Evolutionary conservation across 2,113 vertebrate species (phyloP), one percentile per base, ranked within the genome.

Genomic region (Oreochromis tanganicae): DNA sequence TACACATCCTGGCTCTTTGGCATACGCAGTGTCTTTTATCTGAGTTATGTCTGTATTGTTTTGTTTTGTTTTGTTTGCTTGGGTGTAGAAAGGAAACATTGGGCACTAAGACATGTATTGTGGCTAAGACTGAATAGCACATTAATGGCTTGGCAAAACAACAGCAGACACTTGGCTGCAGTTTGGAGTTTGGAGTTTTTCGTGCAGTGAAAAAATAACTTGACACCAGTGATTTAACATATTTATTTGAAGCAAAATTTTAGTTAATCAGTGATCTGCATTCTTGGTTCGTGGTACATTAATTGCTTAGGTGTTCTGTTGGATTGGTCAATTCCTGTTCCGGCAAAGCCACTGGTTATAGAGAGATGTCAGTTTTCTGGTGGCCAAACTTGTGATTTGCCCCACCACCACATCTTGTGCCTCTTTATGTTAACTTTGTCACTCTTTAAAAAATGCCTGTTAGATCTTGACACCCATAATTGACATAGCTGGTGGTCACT

Each of bases 111-210:
- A 36, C 38, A 16, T 88, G 79, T 71, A 48, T 83, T 91, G 52
- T 66, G 27, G 12, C 54, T 82, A 16, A 87, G 27, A 78, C 84
- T 1, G 24, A 81, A 34, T 21, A 54, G 73, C 12, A 68, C 36
- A 82, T 83, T 85, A 43, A 29, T 86, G 36, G 88, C 61, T 80
- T 86, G 43, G 85, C 82, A 80, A 66, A 90, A 82, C 55, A 84
- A 82, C 54, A 83, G n/a, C 29, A 50, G 43, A 38, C 24, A 75
- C 56, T 87, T 81, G 73, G 61, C 59, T 86, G 32, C 43, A 24
- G 61, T 68, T 78, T 73, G 14, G 7, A 27, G 19, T 87, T 83
- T 84, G 52, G 79, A 54, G 27, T 55, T 55, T 52, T 41, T 19
- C 7, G 36, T 5, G 36, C 41, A 43, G 19, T 68, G 56, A 80